These are phyloP conservation scores for Clarias magur DNA, from an alignment of 2,113 vertebrate species.

Conservation along the genomic window DNA sequence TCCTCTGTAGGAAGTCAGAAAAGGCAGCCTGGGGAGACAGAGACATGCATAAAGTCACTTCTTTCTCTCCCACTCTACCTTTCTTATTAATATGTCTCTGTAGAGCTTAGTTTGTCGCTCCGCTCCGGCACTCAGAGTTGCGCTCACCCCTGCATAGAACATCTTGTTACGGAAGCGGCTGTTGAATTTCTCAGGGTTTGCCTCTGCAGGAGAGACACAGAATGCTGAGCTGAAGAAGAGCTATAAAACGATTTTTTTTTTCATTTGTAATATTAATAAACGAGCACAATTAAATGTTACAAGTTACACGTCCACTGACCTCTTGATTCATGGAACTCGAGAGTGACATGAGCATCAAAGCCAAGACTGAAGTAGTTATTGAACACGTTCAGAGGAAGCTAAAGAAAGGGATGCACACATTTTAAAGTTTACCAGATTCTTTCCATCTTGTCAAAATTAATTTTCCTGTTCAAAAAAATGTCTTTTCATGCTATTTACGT, in stretches of 20 bases:
- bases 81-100: constrained; percentile 4
- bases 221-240: neutral
- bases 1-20: constrained; percentile 94
- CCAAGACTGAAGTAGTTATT: constrained; percentile 99
- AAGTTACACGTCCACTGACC: constrained; percentile 30
- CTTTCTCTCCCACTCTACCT: neutral
- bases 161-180: constrained; percentile 93
- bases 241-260: neutral
- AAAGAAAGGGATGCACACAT: neutral
- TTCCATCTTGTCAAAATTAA: neutral
- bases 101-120: neutral
- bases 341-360: constrained; percentile 93
- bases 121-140: constrained; percentile 18
- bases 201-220: constrained; percentile 72
- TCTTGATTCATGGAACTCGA: constrained; percentile 97
- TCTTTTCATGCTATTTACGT: neutral
- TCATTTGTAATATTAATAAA: neutral
- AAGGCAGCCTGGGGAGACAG: constrained; percentile 85
- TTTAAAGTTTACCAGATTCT: neutral
- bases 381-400: constrained; percentile 96
- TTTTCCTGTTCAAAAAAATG: neutral
- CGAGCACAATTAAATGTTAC: neutral
- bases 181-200: constrained; percentile 92
- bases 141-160: constrained; percentile 81
- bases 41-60: constrained; percentile 46